phyloP scores from a whole-genome alignment of 2,797 vertebrate species.

The Acrocephalus scirpaceus region DNA sequence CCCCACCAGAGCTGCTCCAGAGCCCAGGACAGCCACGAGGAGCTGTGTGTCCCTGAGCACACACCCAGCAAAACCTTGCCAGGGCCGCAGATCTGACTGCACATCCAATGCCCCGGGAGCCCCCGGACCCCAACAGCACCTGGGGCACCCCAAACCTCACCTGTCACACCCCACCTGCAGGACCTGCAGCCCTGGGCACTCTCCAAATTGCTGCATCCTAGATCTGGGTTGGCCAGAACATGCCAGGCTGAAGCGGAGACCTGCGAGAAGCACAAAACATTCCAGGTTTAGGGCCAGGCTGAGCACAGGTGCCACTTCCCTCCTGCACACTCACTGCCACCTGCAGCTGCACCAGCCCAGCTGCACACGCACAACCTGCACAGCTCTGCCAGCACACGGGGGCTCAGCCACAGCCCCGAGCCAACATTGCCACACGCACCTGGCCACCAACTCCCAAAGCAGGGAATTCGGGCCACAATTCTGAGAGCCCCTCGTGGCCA shows the following conservation, averaged over 20 bases:
- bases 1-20: neutral
- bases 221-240: neutral
- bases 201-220: neutral
- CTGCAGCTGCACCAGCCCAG: no score
- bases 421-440: no score
- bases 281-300: no score
- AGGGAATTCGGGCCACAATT: no score
- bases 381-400: no score
- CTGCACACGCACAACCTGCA: no score
- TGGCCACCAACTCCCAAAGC: no score
- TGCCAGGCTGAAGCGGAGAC: accelerated
- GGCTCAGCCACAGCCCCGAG: no score
- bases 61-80: neutral
- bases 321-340: no score
- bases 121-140: accelerated
- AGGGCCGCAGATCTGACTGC: neutral
- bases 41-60: neutral
- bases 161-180: neutral
- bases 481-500: no score
- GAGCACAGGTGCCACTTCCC: no score
- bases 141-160: neutral
- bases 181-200: neutral
- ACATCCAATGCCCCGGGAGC: neutral
- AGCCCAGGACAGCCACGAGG: neutral
- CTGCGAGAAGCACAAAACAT: no score